Evolutionary conservation across 2,113 vertebrate species (phyloP).

Genomic region (Monopterus albus): DNA sequence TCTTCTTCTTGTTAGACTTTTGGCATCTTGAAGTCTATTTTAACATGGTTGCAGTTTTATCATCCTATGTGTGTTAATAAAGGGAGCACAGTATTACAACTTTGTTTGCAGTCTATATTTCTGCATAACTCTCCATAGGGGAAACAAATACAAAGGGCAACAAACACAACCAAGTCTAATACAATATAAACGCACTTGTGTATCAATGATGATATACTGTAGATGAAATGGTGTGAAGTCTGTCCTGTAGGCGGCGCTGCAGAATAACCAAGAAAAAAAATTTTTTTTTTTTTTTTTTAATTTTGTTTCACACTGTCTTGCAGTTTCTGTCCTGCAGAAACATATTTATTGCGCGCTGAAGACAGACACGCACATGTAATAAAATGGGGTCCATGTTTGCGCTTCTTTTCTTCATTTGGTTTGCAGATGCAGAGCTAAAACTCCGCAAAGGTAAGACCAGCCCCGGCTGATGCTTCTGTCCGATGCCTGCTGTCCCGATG

Average conservation of each 20-base stretch:
- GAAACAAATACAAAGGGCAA: not conserved
- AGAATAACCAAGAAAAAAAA: slow-evolving; percentile 32
- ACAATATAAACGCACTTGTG: too few species aligned
- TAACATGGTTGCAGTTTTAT: slow-evolving; percentile 58
- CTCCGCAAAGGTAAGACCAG: slow-evolving; percentile 77
- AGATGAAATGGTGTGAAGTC: too few species aligned
- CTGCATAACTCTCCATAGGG: not conserved
- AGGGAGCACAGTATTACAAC: slow-evolving; percentile 26
- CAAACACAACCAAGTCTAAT: not conserved
- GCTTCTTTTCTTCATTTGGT: slow-evolving; percentile 69
- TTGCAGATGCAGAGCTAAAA: slow-evolving; percentile 70
- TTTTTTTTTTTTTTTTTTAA: not conserved
- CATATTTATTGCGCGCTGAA: slow-evolving; percentile 58
- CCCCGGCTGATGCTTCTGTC: slow-evolving; percentile 27
- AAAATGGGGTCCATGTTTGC: slow-evolving; percentile 76
- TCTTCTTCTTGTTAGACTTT: slow-evolving; percentile 4
- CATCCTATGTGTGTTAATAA: slow-evolving; percentile 58
- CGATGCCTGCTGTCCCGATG: slow-evolving; percentile 26
- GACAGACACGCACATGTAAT: slow-evolving; percentile 49
- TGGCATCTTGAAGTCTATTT: slow-evolving; percentile 28
- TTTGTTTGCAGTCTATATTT: not conserved
- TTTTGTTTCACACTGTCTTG: slow-evolving; percentile 55
- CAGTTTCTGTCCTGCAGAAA: slow-evolving; percentile 63
- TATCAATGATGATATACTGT: too few species aligned
- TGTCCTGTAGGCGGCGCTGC: slow-evolving; percentile 78